Percentiles rank a stretch among this genome's conserved stretches.
These are phyloP conservation scores for Leucophora obtusa DNA, from an alignment of 2,888 invertebrate genomes.

Conservation along the genomic window DNA sequence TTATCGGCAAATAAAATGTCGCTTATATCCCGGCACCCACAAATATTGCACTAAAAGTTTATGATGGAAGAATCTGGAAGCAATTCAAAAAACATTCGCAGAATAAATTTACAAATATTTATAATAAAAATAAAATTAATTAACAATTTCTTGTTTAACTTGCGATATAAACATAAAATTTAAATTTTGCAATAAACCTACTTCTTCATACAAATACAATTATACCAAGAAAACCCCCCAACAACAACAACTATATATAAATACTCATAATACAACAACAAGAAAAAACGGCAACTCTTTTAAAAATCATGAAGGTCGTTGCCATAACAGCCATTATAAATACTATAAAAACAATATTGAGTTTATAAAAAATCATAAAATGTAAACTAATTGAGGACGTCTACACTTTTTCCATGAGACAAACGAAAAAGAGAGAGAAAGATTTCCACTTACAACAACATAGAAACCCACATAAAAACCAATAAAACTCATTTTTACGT, in stretches of 20 bases:
- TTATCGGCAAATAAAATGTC: no score
- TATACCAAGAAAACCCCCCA: neutral
- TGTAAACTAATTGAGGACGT: conserved; percentile 67
- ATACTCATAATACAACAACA: conserved; percentile 32
- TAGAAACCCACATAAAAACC: neutral
- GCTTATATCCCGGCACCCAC: no score
- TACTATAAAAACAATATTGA: conserved; percentile 54
- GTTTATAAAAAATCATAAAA: conserved; percentile 64
- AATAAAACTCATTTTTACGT: conserved; percentile 25
- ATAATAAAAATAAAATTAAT: no score
- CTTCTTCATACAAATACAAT: neutral
- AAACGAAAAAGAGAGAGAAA: neutral
- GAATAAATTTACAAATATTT: no score
- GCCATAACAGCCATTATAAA: conserved; percentile 72
- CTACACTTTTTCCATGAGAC: conserved; percentile 16
- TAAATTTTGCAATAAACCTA: neutral
- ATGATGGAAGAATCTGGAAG: no score
- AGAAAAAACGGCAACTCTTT: conserved; percentile 65
- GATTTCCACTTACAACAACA: neutral
- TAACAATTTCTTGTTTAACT: neutral
- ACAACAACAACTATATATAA: neutral
- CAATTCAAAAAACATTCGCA: no score
- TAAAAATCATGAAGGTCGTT: conserved; percentile 77
- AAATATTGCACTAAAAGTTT: no score
- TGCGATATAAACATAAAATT: neutral